phyloP scores from a whole-genome alignment of 2,888 invertebrate genomes.

The Meteorus cinctellus region DNA sequence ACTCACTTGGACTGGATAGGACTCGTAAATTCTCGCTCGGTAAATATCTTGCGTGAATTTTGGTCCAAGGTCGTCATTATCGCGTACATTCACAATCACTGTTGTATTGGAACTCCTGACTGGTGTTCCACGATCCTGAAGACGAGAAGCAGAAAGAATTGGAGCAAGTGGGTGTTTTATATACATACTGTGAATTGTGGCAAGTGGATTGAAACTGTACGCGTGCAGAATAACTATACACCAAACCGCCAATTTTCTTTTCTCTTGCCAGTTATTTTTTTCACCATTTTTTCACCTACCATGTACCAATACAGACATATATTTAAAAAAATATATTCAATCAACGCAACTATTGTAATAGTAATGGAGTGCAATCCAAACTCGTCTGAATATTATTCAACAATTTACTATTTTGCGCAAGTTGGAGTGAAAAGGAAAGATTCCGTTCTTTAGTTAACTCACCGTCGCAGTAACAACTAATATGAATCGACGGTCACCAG shows the following conservation, averaged over 20 bases:
- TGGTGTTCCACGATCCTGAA: conserved; percentile 88
- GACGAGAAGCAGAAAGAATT: conserved; percentile 4
- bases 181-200: conserved; percentile 6
- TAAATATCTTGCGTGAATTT: conserved; percentile 88
- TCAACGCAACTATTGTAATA: background rate
- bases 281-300: background rate
- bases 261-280: background rate
- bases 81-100: conserved; percentile 81
- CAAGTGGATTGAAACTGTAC: conserved; percentile 48
- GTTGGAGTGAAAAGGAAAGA: background rate
- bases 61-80: conserved; percentile 88
- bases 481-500: conserved; percentile 84
- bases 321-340: background rate
- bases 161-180: conserved; percentile 2
- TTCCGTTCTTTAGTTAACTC: conserved; percentile 62
- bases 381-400: background rate
- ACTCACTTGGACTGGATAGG: conserved; percentile 85
- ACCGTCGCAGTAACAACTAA: conserved; percentile 86
- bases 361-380: background rate
- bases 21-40: conserved; percentile 86
- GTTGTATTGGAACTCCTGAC: conserved; percentile 83
- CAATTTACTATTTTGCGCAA: background rate
- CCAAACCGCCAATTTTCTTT: background rate
- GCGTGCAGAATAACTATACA: conserved; percentile 43
- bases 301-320: background rate